phyloP scores from a whole-genome alignment of 2,113 vertebrate genomes.

The Cardinalis cardinalis region DNA sequence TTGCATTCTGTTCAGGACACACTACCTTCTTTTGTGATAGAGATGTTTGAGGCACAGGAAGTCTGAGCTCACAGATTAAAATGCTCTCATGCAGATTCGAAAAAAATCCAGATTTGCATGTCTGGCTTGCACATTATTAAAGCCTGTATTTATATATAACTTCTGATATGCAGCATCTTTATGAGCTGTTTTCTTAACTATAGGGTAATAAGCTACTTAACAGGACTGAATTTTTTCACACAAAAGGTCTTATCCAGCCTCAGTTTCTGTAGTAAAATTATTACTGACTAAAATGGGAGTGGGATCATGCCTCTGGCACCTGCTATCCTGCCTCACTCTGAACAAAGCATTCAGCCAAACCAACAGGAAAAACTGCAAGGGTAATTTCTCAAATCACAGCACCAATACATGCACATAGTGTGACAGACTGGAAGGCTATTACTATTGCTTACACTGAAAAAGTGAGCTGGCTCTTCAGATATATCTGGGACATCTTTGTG shows the following conservation, averaged over 20 bases:
- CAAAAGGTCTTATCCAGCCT: neutral
- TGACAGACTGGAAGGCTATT: neutral
- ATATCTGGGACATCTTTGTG: neutral
- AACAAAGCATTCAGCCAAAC: neutral
- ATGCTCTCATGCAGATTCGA: neutral
- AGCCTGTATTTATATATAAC: neutral
- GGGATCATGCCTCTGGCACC: neutral
- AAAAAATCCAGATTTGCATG: neutral
- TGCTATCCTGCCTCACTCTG: neutral
- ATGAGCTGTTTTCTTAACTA: neutral
- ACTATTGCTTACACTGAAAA: neutral
- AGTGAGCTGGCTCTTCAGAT: neutral
- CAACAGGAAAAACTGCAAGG: neutral
- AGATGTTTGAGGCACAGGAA: neutral
- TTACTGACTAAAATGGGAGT: neutral
- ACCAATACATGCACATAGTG: neutral
- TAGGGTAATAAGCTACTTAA: neutral
- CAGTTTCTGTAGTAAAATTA: neutral
- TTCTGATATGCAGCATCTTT: neutral
- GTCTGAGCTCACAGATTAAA: neutral
- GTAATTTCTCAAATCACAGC: neutral
- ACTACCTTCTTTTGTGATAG: accelerated
- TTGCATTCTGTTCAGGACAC: neutral
- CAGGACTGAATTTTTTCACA: neutral
- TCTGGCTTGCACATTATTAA: neutral